phyloP scores from a whole-genome alignment of 2,113 vertebrate species.

The Oreotragus oreotragus region DNA sequence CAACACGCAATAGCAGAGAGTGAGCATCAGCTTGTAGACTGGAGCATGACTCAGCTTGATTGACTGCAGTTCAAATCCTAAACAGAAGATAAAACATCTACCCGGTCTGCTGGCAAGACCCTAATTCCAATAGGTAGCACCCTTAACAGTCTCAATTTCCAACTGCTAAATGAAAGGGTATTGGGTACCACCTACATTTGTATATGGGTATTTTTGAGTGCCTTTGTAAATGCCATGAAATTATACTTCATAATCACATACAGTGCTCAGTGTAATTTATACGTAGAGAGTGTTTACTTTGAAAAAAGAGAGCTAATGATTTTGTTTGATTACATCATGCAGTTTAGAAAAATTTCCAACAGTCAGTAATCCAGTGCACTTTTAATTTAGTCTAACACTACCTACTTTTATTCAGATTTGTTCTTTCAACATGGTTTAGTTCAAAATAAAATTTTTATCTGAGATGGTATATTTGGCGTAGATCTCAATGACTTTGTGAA shows the following conservation, averaged over 20 bases:
- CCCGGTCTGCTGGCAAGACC: background rate
- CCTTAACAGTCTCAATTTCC: background rate
- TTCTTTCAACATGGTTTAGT: background rate
- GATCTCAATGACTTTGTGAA: background rate
- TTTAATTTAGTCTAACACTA: constrained; percentile 37
- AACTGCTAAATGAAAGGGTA: constrained; percentile 38
- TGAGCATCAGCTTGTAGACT: background rate
- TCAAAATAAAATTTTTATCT: constrained; percentile 45
- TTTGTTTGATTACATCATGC: constrained; percentile 43
- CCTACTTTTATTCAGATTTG: constrained; percentile 11
- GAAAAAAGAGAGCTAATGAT: constrained; percentile 37
- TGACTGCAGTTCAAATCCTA: background rate
- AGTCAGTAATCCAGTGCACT: constrained; percentile 24
- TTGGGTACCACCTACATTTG: background rate
- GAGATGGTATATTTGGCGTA: constrained; percentile 12
- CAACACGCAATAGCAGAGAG: background rate
- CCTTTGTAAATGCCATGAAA: background rate
- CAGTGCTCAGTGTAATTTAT: constrained; percentile 23
- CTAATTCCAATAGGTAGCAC: background rate
- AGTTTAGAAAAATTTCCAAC: constrained; percentile 39
- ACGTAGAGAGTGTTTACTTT: constrained; percentile 16
- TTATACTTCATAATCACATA: constrained; percentile 45
- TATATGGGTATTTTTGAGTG: background rate
- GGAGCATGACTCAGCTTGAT: background rate
- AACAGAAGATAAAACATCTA: background rate